phyloP scores from a whole-genome alignment of 2,797 vertebrate species.

The Australoheros facetus region DNA sequence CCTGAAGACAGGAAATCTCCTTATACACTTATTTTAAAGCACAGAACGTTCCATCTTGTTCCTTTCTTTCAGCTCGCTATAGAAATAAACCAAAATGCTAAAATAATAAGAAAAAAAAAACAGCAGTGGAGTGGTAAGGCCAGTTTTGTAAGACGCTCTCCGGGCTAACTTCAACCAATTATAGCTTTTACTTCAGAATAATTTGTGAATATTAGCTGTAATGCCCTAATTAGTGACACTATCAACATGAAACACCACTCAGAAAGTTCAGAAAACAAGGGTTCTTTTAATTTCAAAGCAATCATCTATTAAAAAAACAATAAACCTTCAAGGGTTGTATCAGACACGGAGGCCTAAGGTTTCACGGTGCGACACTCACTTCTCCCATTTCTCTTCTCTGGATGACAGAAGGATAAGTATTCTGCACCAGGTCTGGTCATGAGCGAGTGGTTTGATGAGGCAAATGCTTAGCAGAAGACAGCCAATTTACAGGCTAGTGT shows the following conservation, averaged over 20 bases:
- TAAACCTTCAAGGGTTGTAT: slow-evolving; percentile 13
- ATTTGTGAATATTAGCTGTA: not conserved
- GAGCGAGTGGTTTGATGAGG: slow-evolving; percentile 76
- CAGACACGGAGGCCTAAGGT: slow-evolving; percentile 4
- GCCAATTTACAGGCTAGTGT: slow-evolving; percentile 78
- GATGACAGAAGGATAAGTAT: slow-evolving; percentile 61
- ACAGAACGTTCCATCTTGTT: not conserved
- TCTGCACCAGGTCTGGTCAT: slow-evolving; percentile 70
- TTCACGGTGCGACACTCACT: slow-evolving; percentile 39
- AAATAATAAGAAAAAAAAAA: slow-evolving; percentile 32
- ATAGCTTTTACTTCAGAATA: slow-evolving; percentile 24
- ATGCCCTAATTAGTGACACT: not conserved
- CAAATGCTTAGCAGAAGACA: slow-evolving; percentile 78
- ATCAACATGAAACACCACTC: not conserved
- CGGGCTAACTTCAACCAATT: slow-evolving; percentile 36
- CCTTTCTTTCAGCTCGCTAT: slow-evolving; percentile 16
- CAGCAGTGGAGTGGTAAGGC: slow-evolving; percentile 10
- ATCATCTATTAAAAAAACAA: not conserved
- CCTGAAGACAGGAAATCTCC: not conserved
- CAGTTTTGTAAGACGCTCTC: not conserved
- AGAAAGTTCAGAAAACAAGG: not conserved
- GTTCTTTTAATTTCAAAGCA: slow-evolving; percentile 2
- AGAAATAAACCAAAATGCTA: slow-evolving; percentile 22
- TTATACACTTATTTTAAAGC: not conserved
- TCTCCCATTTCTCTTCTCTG: slow-evolving; percentile 41